Conservation (phyloP, 2,888 invertebrate genomes). For the Epiblema foenella region DNA sequence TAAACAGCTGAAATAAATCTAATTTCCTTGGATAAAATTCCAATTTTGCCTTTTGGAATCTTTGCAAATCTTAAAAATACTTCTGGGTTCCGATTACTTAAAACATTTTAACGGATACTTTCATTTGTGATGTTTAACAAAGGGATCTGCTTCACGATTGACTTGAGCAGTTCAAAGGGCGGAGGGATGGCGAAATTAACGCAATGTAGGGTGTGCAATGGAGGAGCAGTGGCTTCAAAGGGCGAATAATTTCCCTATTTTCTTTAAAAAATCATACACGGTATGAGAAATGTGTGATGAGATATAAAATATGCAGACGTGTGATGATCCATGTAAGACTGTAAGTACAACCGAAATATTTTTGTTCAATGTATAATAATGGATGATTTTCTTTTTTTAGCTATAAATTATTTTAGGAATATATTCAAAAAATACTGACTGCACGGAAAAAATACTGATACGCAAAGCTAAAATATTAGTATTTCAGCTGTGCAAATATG, state of each 20-base stretch:
- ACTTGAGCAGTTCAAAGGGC: conserved; percentile 82
- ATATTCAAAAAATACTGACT: too few species aligned
- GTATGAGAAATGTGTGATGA: conserved; percentile 47
- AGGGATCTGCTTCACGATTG: conserved; percentile 83
- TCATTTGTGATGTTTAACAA: conserved; percentile 83
- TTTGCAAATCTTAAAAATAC: conserved; percentile 74
- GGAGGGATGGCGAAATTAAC: conserved; percentile 75
- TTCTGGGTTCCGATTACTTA: conserved; percentile 81
- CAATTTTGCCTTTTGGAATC: conserved; percentile 63
- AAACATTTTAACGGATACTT: conserved; percentile 79
- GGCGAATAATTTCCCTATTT: conserved; percentile 76
- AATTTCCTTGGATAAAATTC: conserved; percentile 54
- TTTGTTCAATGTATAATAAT: too few species aligned
- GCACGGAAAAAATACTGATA: too few species aligned
- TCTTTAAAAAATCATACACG: conserved; percentile 67
- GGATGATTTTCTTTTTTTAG: too few species aligned
- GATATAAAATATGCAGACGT: not conserved
- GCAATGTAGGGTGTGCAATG: conserved; percentile 77
- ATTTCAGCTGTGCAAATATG: too few species aligned
- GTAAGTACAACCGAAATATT: too few species aligned
- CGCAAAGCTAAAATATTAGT: too few species aligned
- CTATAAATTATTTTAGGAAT: too few species aligned
- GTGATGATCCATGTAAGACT: not conserved
- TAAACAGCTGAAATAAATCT: conserved; percentile 51
- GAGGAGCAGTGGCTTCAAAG: conserved; percentile 76